Base-by-base conservation (phyloP, 2,797 vertebrate genomes). In the Clarias fuscus region DNA sequence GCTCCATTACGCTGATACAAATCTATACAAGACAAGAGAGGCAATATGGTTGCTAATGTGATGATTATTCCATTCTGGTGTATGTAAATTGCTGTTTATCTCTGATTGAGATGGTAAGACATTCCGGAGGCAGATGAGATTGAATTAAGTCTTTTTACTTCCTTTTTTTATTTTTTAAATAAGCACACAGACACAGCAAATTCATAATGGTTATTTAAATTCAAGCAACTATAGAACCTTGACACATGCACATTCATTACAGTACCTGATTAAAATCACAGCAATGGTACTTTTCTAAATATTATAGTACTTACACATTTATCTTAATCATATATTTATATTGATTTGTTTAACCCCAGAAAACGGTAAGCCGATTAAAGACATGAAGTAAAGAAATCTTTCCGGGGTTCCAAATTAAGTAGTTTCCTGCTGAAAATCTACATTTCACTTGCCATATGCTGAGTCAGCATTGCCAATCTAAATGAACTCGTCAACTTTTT, bases 11-110 rank as follows among this genome's bases (percentile, higher is more conserved):
- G 14, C 3, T 70, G 83, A 71, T 80, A 70, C 71, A 72, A 71
- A 83, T 83, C 82, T 84, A 81, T 73, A 86, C 85, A 77, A 82
- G 82, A 61, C 22, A 3, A n/a, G 30, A 80, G 17, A 85, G 75
- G 85, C 37, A 84, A 75, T 88, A 85, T 70, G 86, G 77, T 64
- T 84, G 71, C 71, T 87, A 83, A 86, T 86, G 86, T 89, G 86
- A 84, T 88, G 86, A 79, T 84, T 89, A 85, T 72, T 85, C 88
- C 79, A 43, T 80, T 76, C 20, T 84, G n/a, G 33, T 70, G 70
- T 11, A 71, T 77, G 53, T 70, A 61, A 17, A 79, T 70, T 48
- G 76, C 58, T 86, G 79, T 79, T 68, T 65, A 81, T 64, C 56
- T 76, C 84, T 88, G 22, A 67, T 73, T 22, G 68, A 73, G 58